Conservation (phyloP, 2,113 vertebrate genomes). For the Chlamydotis undulata region DNA sequence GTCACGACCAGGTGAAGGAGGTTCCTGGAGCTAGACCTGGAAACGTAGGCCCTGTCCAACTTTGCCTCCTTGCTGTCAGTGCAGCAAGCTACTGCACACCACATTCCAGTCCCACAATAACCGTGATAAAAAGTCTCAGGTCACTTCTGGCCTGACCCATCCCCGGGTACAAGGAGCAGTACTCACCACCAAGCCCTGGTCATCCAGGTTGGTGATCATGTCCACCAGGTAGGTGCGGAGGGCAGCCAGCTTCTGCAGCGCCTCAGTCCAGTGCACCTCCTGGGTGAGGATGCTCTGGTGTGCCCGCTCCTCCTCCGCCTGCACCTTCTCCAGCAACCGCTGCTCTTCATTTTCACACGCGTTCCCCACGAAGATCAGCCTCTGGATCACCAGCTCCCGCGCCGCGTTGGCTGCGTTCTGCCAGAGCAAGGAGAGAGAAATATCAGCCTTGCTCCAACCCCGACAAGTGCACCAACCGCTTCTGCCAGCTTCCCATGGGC, state of each 20-base stretch:
- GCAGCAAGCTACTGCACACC: not conserved
- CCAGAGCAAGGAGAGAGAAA: not conserved
- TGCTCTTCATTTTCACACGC: conserved; percentile 90
- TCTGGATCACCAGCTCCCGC: conserved; percentile 84
- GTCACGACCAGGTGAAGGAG: not conserved
- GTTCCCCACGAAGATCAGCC: conserved; percentile 79
- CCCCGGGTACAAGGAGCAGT: not conserved
- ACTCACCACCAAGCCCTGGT: conserved; percentile 87
- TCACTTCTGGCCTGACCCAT: not conserved
- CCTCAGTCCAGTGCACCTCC: conserved; percentile 86
- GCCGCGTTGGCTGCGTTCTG: conserved; percentile 79
- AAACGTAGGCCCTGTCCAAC: not conserved
- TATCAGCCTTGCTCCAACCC: not conserved
- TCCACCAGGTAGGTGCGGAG: conserved; percentile 87
- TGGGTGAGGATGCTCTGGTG: conserved; percentile 94
- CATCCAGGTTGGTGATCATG: conserved; percentile 83
- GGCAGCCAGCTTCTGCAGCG: conserved; percentile 77
- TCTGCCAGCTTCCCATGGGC: not conserved
- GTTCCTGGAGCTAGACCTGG: not conserved
- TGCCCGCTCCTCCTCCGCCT: conserved; percentile 86
- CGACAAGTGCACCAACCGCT: not conserved
- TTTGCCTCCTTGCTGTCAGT: not conserved
- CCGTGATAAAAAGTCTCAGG: not conserved
- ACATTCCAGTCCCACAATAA: accelerated
- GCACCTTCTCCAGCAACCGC: conserved; percentile 86